Percentiles rank a stretch among this genome's conserved stretches.
Evolutionary conservation across 2,888 invertebrate species (phyloP).

Genomic region (Diplazon laetatorius): DNA sequence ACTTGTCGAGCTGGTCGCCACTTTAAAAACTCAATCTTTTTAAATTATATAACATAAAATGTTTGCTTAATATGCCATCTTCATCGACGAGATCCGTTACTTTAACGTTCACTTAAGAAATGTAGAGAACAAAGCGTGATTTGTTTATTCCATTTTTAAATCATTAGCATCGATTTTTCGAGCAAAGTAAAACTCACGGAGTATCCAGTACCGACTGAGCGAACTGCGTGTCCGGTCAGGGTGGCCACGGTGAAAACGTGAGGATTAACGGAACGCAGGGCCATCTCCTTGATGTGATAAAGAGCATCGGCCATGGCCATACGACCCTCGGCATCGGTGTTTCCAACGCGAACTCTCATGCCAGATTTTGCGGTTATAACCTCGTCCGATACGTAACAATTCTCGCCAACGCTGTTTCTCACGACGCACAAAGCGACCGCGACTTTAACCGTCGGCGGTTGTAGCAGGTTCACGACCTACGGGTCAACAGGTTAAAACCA

Average conservation of each 20-base stretch:
- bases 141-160: too few species aligned
- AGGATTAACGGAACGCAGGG: conserved; percentile 88
- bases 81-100: too few species aligned
- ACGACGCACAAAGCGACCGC: conserved; percentile 93
- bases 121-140: too few species aligned
- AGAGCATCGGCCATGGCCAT: conserved; percentile 96
- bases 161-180: neutral
- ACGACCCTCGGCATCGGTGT: conserved; percentile 98
- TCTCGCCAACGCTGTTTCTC: conserved; percentile 94
- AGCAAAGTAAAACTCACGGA: conserved; percentile 84
- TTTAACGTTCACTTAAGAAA: too few species aligned
- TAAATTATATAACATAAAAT: too few species aligned
- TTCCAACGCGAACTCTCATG: conserved; percentile 92
- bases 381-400: conserved; percentile 95
- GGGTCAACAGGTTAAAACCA: conserved; percentile 29
- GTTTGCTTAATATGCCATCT: too few species aligned
- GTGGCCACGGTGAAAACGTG: conserved; percentile 96
- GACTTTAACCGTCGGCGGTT: conserved; percentile 90
- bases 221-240: conserved; percentile 92
- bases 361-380: conserved; percentile 92
- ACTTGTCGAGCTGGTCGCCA: too few species aligned
- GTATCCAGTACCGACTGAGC: conserved; percentile 88
- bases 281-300: conserved; percentile 89
- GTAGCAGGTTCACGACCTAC: conserved; percentile 86
- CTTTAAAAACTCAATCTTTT: too few species aligned